Conservation (phyloP, 2,113 vertebrate genomes). For the Peromyscus leucopus region DNA sequence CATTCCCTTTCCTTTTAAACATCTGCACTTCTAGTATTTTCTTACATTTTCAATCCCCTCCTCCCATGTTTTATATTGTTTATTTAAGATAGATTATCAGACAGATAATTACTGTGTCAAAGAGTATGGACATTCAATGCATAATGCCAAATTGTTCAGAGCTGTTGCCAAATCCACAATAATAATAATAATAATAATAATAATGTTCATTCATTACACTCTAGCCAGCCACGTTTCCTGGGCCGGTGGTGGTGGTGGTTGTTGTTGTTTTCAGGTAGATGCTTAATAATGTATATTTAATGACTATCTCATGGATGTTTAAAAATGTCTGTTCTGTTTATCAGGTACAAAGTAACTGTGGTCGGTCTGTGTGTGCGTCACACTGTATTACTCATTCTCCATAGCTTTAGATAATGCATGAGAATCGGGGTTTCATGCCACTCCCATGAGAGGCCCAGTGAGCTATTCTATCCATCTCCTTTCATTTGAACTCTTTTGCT, state of each 20-base stretch:
- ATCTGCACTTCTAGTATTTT: conserved; percentile 28
- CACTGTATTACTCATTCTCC: conserved; percentile 45
- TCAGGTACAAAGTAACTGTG: conserved; percentile 36
- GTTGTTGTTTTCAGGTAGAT: not conserved
- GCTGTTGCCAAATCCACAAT: conserved; percentile 59
- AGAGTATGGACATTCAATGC: conserved; percentile 17
- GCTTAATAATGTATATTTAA: conserved; percentile 37
- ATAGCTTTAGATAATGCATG: conserved; percentile 74
- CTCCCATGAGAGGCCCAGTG: not conserved
- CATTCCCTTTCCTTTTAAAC: not conserved
- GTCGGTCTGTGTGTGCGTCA: conserved; percentile 40
- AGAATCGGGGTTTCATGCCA: conserved; percentile 28
- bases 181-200: no score
- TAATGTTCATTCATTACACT: not conserved
- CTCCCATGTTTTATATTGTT: conserved; percentile 37
- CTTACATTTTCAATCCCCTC: not conserved
- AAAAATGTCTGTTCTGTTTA: conserved; percentile 53
- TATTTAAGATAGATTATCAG: conserved; percentile 36
- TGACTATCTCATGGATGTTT: conserved; percentile 47
- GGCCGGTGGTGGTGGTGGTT: not conserved
- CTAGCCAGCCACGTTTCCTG: not conserved
- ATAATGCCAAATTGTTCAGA: conserved; percentile 46
- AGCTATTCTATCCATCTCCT: not conserved
- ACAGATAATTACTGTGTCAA: conserved; percentile 36
- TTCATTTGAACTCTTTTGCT: conserved; percentile 19